A percentile compares a stretch with the other conserved stretches of the same genome.
phyloP scores from a whole-genome alignment of 1,140 invertebrate species.

The Pomacea maculata region DNA sequence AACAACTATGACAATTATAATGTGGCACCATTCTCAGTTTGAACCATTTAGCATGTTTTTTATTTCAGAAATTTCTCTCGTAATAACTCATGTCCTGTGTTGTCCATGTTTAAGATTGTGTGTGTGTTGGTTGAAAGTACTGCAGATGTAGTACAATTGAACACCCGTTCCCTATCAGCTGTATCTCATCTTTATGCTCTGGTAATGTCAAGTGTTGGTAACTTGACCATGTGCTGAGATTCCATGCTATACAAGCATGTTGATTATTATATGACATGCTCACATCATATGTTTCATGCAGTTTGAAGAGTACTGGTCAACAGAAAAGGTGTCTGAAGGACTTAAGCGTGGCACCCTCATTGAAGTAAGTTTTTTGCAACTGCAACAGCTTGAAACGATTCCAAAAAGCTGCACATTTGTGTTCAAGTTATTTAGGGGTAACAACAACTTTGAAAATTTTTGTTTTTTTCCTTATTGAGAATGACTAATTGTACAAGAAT shows the following conservation, averaged over 20 bases:
- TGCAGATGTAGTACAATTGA: no score
- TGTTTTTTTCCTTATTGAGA: not conserved
- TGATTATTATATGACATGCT: not conserved
- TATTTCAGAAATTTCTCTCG: no score
- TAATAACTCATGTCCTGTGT: no score
- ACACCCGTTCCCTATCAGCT: no score
- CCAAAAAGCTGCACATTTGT: not conserved
- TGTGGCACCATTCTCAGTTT: no score
- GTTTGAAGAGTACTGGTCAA: slow-evolving; percentile 39
- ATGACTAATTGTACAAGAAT: not conserved
- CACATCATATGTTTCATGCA: not conserved
- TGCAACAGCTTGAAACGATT: not conserved
- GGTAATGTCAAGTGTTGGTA: no score
- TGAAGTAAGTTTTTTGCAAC: slow-evolving; percentile 32
- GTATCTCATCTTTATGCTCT: no score
- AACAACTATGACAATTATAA: no score
- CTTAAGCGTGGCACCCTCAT: slow-evolving; percentile 46
- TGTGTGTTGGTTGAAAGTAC: no score
- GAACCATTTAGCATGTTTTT: no score
- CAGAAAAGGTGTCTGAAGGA: slow-evolving; percentile 39
- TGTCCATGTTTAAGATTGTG: no score
- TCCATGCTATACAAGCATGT: not conserved
- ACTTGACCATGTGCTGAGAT: not conserved
- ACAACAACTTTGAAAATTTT: not conserved
- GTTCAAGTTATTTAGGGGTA: no score